A percentile compares a stretch with the other conserved stretches of the same genome.
phyloP scores from a whole-genome alignment of 2,797 vertebrate species.

The Macrochelys suwanniensis region DNA sequence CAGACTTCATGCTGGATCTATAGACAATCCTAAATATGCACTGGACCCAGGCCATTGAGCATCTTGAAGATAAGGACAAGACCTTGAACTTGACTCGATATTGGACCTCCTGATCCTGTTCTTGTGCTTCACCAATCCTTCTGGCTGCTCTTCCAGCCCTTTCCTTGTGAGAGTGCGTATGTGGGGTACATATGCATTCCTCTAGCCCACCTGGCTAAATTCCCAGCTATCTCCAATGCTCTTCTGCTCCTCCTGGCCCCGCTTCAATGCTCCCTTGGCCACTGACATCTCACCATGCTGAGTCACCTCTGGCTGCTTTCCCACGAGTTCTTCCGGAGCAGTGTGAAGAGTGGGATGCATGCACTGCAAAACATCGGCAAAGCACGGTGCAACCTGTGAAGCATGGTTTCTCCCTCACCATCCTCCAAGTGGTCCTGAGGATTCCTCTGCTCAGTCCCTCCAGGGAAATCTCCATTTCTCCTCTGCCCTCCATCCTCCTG shows the following conservation, averaged over 20 bases:
- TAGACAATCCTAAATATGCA: not conserved
- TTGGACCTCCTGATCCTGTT: too few relatives aligned
- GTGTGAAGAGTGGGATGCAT: not conserved
- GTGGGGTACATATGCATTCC: too few relatives aligned
- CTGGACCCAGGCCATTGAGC: not conserved
- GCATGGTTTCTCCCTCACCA: not conserved
- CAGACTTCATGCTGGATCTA: not conserved
- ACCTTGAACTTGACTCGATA: not conserved
- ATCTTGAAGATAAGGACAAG: not conserved
- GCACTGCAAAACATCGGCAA: not conserved
- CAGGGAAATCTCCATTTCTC: not conserved
- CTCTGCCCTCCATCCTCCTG: not conserved
- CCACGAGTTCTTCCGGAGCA: not conserved
- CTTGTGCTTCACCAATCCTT: too few relatives aligned
- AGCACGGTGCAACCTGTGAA: not conserved
- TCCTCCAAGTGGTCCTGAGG: not conserved
- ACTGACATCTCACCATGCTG: not conserved
- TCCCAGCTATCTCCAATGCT: not conserved
- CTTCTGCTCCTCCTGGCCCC: not conserved
- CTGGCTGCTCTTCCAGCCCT: not conserved
- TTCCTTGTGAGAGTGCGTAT: too few relatives aligned
- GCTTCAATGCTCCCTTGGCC: not conserved
- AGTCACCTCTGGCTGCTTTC: not conserved
- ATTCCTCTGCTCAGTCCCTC: not conserved
- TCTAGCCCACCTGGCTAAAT: too few relatives aligned